Conservation (phyloP, 2,888 invertebrate species). For the Globia sparganii region DNA sequence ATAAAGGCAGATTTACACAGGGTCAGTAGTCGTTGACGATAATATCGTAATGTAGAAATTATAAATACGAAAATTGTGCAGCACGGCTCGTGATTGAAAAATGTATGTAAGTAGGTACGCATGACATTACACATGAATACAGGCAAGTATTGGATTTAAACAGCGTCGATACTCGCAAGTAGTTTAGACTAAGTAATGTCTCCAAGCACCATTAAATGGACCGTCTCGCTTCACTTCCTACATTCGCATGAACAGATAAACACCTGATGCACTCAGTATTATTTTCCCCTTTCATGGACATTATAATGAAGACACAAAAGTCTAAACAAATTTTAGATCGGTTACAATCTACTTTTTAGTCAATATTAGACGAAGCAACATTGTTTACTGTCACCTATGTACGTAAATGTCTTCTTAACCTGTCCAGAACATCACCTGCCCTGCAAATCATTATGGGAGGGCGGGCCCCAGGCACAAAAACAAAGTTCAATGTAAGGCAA, state of each 20-base stretch:
- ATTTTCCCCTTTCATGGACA: constrained; percentile 24
- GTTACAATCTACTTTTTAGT: not conserved
- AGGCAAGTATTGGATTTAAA: constrained; percentile 19
- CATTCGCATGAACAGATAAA: constrained; percentile 29
- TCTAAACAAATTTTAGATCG: not conserved
- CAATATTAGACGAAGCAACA: not conserved
- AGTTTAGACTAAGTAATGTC: constrained; percentile 23
- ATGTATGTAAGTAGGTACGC: not conserved
- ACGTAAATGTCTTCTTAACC: not conserved
- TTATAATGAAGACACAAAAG: not conserved
- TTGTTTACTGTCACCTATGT: not conserved
- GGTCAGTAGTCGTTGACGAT: too few relatives aligned
- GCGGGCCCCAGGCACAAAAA: not conserved
- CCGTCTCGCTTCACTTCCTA: constrained; percentile 37
- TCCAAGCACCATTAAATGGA: constrained; percentile 30
- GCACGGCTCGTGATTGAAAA: not conserved
- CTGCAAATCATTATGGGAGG: not conserved
- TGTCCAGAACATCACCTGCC: not conserved
- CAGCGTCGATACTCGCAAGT: not conserved
- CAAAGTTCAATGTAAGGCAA: not conserved
- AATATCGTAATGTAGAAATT: too few relatives aligned
- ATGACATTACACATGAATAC: not conserved
- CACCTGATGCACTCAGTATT: constrained; percentile 40
- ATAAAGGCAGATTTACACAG: too few relatives aligned
- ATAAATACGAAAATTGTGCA: too few relatives aligned